Percentiles rank a stretch among this genome's conserved stretches.
phyloP scores from a whole-genome alignment of 2,113 vertebrate species.

The Greenwoodochromis staneri region DNA sequence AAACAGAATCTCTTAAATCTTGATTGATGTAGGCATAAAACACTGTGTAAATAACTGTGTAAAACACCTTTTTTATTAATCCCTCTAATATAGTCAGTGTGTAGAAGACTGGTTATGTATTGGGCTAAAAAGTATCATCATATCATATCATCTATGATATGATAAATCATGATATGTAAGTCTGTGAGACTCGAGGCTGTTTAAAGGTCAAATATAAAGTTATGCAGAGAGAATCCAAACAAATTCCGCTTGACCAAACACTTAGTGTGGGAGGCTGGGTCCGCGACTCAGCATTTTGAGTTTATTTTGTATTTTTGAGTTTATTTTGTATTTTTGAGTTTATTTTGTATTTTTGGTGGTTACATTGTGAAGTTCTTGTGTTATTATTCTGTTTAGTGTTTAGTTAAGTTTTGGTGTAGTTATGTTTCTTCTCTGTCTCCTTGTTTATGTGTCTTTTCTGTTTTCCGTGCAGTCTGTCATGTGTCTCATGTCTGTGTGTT shows the following conservation, averaged over 20 bases:
- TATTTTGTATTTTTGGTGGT: neutral
- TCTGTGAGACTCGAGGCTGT: neutral
- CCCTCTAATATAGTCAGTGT: neutral
- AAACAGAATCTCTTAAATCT: neutral
- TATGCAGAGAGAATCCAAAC: neutral
- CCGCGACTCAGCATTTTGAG: rapidly evolving
- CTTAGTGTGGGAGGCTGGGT: neutral
- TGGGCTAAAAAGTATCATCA: neutral
- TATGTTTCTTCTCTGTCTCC: neutral
- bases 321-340: neutral
- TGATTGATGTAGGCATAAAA: rapidly evolving
- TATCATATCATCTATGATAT: neutral
- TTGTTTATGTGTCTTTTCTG: neutral
- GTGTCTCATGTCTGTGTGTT: neutral
- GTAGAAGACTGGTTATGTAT: neutral
- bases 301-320: neutral
- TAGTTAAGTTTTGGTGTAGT: neutral
- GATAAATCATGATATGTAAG: neutral
- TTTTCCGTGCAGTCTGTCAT: neutral
- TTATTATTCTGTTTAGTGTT: neutral
- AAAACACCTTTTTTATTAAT: neutral
- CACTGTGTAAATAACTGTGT: neutral
- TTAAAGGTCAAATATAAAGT: neutral
- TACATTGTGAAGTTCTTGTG: neutral
- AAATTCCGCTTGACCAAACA: neutral